A percentile compares a stretch with the other conserved stretches of the same genome.
These are phyloP conservation scores for Aporophyla lueneburgensis DNA, from an alignment of 2,888 invertebrate species.

Conservation along the genomic window DNA sequence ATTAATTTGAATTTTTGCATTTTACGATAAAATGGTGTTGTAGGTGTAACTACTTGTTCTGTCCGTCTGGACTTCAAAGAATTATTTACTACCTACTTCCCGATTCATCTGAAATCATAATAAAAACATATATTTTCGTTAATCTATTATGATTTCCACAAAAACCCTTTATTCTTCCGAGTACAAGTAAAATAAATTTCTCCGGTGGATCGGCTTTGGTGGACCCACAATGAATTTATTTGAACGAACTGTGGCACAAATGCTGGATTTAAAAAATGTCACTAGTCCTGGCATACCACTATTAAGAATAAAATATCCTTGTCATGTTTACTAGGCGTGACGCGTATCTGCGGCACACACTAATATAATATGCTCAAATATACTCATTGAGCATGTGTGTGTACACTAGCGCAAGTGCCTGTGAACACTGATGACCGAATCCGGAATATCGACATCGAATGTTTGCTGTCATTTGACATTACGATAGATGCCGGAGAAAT, in stretches of 20 bases:
- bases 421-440: constrained; percentile 82
- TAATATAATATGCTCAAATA: constrained; percentile 68
- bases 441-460: constrained; percentile 83
- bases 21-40: neutral
- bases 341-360: constrained; percentile 60
- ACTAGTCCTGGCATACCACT: neutral
- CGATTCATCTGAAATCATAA: neutral
- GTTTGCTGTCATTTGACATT: constrained; percentile 83
- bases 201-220: neutral
- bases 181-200: neutral
- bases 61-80: neutral
- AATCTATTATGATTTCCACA: neutral
- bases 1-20: constrained; percentile 4
- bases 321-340: constrained; percentile 68
- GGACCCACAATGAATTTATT: neutral
- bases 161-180: neutral
- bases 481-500: constrained; percentile 84
- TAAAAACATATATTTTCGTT: neutral
- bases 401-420: constrained; percentile 62
- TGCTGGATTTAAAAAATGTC: constrained; percentile 24
- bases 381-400: constrained; percentile 56
- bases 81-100: neutral
- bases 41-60: neutral
- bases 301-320: constrained; percentile 73
- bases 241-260: neutral